phyloP scores from a whole-genome alignment of 2,113 vertebrate species.

The Tupaia chinensis region DNA sequence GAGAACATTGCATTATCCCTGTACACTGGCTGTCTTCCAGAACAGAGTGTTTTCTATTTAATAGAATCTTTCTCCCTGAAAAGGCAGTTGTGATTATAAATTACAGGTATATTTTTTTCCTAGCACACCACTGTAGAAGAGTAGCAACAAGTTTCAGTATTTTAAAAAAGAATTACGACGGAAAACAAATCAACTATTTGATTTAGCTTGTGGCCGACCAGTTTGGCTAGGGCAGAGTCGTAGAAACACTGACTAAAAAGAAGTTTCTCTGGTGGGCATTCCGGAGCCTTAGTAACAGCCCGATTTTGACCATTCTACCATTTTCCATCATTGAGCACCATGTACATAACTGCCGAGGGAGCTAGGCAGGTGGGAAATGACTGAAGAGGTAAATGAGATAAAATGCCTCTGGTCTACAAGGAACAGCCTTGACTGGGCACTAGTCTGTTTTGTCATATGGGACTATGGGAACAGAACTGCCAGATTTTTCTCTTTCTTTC shows the following conservation, averaged over 20 bases:
- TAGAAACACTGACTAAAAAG: conserved; percentile 38
- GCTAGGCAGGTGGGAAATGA: background rate
- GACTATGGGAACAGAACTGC: background rate
- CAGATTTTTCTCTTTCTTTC: background rate
- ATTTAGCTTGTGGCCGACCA: background rate
- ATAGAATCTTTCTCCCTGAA: background rate
- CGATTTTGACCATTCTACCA: background rate
- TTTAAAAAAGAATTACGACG: background rate
- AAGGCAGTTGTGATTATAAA: background rate
- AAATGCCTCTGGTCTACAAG: background rate
- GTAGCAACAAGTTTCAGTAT: background rate
- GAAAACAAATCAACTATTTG: background rate
- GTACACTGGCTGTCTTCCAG: background rate
- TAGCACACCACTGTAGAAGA: background rate
- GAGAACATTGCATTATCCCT: too few species aligned
- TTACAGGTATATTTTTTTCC: background rate
- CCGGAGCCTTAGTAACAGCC: background rate
- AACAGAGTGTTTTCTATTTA: background rate
- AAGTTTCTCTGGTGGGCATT: background rate
- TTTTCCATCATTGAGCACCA: background rate
- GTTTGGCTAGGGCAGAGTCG: background rate
- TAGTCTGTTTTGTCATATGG: conserved; percentile 10
- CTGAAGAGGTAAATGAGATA: background rate
- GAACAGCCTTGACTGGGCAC: background rate
- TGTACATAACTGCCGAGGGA: background rate